Percentiles rank a stretch among this genome's conserved stretches.
These are phyloP conservation scores for Myocastor coypus DNA, from an alignment of 2,113 vertebrate species.

Conservation along the genomic window DNA sequence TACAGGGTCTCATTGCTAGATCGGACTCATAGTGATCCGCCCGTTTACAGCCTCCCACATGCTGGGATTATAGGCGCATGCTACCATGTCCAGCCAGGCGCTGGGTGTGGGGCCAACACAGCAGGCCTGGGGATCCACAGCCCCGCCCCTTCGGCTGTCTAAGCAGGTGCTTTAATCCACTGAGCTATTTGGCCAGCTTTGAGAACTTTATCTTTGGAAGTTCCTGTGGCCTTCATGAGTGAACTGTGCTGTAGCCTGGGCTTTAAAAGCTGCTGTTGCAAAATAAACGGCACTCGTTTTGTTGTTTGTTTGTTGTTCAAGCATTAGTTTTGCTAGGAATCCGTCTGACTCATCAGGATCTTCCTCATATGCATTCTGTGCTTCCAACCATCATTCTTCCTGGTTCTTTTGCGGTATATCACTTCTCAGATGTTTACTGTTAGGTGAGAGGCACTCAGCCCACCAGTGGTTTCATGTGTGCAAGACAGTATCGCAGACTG, in stretches of 20 bases:
- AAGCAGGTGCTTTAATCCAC: no score
- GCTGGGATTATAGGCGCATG: no score
- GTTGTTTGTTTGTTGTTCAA: slow-evolving; percentile 9
- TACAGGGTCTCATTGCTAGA: no score
- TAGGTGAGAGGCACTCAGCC: neutral
- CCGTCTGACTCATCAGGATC: neutral
- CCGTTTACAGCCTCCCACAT: no score
- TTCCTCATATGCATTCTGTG: neutral
- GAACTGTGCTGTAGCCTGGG: neutral
- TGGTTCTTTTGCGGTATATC: neutral
- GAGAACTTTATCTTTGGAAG: neutral
- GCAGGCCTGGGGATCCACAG: no score
- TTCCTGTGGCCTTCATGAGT: neutral
- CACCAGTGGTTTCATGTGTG: neutral
- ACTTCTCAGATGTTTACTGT: neutral
- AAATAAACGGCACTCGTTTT: neutral
- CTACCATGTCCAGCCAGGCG: no score
- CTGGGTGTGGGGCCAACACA: no score
- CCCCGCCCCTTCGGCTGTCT: no score
- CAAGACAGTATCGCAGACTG: neutral
- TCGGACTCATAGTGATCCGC: no score
- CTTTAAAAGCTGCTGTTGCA: neutral
- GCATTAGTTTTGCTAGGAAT: neutral
- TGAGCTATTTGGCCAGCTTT: neutral
- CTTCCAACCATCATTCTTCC: neutral